A percentile compares a stretch with the other conserved stretches of the same genome.
These are phyloP conservation scores for Ophion ellenae DNA, from an alignment of 2,888 invertebrate species.

Conservation along the genomic window DNA sequence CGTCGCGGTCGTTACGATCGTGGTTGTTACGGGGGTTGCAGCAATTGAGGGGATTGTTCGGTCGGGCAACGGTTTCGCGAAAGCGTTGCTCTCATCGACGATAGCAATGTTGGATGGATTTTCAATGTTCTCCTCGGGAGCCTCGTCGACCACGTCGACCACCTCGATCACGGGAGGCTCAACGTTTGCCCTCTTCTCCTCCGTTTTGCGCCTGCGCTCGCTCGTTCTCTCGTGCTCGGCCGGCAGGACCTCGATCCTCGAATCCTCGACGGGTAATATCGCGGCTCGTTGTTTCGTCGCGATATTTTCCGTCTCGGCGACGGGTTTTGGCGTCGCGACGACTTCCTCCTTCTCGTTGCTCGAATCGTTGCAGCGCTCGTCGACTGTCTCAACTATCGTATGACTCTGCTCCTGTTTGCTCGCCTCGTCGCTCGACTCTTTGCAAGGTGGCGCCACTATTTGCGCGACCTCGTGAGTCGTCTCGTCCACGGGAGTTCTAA, in stretches of 20 bases:
- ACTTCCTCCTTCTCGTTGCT: conserved; percentile 59
- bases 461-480: conserved; percentile 31
- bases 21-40: not conserved
- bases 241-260: not conserved
- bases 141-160: not conserved
- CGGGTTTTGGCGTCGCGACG: conserved; percentile 28
- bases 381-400: conserved; percentile 29
- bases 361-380: conserved; percentile 61
- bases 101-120: conserved; percentile 57
- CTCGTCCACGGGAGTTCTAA: not conserved
- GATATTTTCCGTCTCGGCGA: conserved; percentile 37
- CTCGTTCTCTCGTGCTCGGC: conserved; percentile 34
- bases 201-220: conserved; percentile 69
- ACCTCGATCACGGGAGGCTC: not conserved
- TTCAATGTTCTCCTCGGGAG: conserved; percentile 18
- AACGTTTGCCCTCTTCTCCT: conserved; percentile 63
- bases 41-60: conserved; percentile 56
- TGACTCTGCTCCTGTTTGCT: conserved; percentile 49
- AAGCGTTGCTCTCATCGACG: conserved; percentile 65
- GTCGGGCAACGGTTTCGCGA: conserved; percentile 74
- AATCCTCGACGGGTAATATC: conserved; percentile 27
- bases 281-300: conserved; percentile 33
- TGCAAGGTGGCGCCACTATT: not conserved
- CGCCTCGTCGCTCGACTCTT: conserved; percentile 42
- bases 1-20: not conserved